These are phyloP conservation scores for Phengaris arion DNA, from an alignment of 2,888 invertebrate species.

Conservation along the genomic window DNA sequence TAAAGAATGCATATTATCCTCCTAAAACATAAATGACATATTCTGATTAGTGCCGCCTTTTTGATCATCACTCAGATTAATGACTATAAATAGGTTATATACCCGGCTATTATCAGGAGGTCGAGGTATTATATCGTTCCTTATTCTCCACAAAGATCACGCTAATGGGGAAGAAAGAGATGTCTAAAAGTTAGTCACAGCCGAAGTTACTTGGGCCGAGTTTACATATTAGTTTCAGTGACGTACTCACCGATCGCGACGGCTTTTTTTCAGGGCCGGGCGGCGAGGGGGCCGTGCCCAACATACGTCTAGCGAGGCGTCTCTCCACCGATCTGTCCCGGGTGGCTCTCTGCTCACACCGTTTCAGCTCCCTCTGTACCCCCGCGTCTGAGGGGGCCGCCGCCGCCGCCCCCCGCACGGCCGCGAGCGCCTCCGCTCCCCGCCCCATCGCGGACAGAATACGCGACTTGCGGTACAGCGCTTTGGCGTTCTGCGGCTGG, in stretches of 20 bases:
- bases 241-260: conserved; percentile 52
- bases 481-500: conserved; percentile 94
- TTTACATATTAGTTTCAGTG: background rate
- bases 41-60: no score
- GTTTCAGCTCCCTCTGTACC: conserved; percentile 62
- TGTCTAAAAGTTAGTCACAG: no score
- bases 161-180: no score
- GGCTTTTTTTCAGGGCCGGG: conserved; percentile 60
- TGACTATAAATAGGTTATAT: no score
- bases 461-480: conserved; percentile 87
- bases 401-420: conserved; percentile 65
- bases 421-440: conserved; percentile 83
- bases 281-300: conserved; percentile 49
- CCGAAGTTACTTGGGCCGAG: no score
- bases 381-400: conserved; percentile 67
- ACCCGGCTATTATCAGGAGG: no score
- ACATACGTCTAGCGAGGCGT: conserved; percentile 53
- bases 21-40: no score
- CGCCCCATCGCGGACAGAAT: conserved; percentile 78
- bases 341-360: conserved; percentile 59
- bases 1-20: no score
- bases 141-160: no score
- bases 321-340: conserved; percentile 74
- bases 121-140: no score
- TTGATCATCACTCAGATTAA: no score